Conservation (phyloP, 2,888 invertebrate species). For the Argyra leucocephala region DNA sequence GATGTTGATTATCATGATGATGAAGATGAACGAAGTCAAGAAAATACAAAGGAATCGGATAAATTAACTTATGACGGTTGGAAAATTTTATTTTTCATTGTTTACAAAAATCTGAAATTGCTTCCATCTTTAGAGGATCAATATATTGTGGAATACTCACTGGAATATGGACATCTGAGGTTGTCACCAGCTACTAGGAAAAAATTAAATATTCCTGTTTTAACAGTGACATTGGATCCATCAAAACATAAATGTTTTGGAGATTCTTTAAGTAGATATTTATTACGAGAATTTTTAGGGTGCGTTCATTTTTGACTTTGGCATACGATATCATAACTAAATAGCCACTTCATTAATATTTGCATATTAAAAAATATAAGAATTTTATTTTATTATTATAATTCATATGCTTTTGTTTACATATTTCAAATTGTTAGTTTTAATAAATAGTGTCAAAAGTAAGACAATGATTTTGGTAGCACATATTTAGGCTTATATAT, state of each 20-base stretch:
- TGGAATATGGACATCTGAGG: constrained; percentile 93
- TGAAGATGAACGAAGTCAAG: neutral
- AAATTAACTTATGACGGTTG: constrained; percentile 17
- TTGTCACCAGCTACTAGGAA: constrained; percentile 78
- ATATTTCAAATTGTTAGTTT: too few species aligned
- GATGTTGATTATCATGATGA: neutral
- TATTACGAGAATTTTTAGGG: constrained; percentile 87
- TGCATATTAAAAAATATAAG: too few species aligned
- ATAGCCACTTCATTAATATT: too few species aligned
- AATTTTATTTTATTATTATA: too few species aligned
- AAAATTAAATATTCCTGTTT: constrained; percentile 82
- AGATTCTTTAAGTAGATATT: constrained; percentile 77
- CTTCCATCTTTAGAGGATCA: constrained; percentile 60
- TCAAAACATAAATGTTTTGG: constrained; percentile 85
- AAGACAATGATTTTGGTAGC: too few species aligned
- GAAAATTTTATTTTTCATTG: constrained; percentile 18
- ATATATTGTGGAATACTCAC: constrained; percentile 94
- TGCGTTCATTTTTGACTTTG: constrained; percentile 20
- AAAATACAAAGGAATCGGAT: constrained; percentile 10
- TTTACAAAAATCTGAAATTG: constrained; percentile 16
- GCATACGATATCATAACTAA: too few species aligned
- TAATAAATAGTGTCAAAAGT: too few species aligned
- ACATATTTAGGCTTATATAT: too few species aligned
- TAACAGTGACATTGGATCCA: constrained; percentile 80
- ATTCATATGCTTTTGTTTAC: too few species aligned